Evolutionary conservation across 2,797 vertebrate genomes (phyloP).

Genomic region (Cryptoblepharus egeriae): DNA sequence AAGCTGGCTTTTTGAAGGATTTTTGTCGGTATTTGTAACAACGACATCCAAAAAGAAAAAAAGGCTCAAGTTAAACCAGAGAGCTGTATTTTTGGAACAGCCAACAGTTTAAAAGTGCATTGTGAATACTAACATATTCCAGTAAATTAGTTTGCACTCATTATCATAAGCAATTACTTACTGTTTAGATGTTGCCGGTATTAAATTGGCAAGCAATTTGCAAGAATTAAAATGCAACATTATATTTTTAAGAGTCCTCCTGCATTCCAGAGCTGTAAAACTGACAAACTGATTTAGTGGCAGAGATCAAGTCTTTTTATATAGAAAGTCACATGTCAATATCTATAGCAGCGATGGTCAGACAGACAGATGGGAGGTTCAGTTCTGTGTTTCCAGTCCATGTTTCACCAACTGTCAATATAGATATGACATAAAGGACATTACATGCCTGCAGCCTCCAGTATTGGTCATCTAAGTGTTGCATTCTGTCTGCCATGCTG

Average conservation of each 20-base stretch:
- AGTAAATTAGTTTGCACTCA: conserved; percentile 83
- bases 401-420: conserved; percentile 1
- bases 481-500: background rate
- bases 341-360: background rate
- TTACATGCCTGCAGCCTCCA: background rate
- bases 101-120: conserved; percentile 76
- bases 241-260: conserved; percentile 52
- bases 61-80: conserved; percentile 73
- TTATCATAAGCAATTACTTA: conserved; percentile 87
- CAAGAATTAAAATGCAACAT: conserved; percentile 78
- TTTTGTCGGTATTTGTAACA: conserved; percentile 69
- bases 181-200: conserved; percentile 81
- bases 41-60: conserved; percentile 52
- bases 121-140: conserved; percentile 83
- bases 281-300: conserved; percentile 61
- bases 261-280: conserved; percentile 64
- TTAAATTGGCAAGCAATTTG: conserved; percentile 82
- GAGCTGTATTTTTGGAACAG: conserved; percentile 76
- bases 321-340: background rate
- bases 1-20: conserved; percentile 72
- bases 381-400: conserved; percentile 26
- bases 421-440: background rate
- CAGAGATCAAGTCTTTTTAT: conserved; percentile 40
- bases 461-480: background rate
- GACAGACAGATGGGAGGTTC: conserved; percentile 6